Percentiles rank a stretch among this genome's conserved stretches.
These are phyloP conservation scores for Oryzias sinensis DNA, from an alignment of 2,797 vertebrate genomes.

Conservation along the genomic window DNA sequence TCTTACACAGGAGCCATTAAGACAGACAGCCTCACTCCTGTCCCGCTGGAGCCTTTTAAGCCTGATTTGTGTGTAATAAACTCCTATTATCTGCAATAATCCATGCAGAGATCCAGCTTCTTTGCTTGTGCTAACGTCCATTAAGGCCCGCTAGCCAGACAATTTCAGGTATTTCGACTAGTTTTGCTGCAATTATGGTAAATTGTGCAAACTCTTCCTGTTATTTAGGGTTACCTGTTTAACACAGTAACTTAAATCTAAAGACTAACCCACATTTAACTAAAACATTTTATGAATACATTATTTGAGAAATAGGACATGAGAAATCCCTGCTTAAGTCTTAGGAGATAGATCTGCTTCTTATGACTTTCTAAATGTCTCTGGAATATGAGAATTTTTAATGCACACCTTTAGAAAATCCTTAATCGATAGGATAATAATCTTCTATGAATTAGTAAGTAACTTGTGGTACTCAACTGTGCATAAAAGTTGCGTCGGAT, in stretches of 20 bases:
- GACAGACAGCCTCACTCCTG: slow-evolving; percentile 36
- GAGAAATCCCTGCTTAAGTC: too few relatives aligned
- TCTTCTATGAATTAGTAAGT: too few relatives aligned
- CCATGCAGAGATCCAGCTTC: slow-evolving; percentile 33
- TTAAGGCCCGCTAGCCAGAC: slow-evolving; percentile 29
- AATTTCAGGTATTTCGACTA: slow-evolving; percentile 21
- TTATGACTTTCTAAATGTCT: too few relatives aligned
- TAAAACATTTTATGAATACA: too few relatives aligned
- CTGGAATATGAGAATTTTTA: too few relatives aligned
- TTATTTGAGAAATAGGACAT: too few relatives aligned
- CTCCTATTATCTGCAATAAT: slow-evolving; percentile 58
- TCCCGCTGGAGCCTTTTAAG: slow-evolving; percentile 56
- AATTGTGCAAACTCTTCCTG: slow-evolving; percentile 14
- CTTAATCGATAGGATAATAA: too few relatives aligned
- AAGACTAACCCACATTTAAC: too few relatives aligned
- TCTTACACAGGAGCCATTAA: slow-evolving; percentile 58
- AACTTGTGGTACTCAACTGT: too few relatives aligned
- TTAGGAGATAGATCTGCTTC: too few relatives aligned
- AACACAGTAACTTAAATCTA: slow-evolving; percentile 20
- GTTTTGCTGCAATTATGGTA: slow-evolving; percentile 33
- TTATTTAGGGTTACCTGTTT: slow-evolving; percentile 13
- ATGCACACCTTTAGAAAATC: too few relatives aligned
- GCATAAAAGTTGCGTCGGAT: too few relatives aligned
- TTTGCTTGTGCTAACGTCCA: slow-evolving; percentile 32
- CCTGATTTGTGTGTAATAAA: slow-evolving; percentile 62